A percentile compares a stretch with the other conserved stretches of the same genome.
Evolutionary conservation across 30 jellyfish, hydroid and myxozoan species (phyloP).

Genomic region (Calvadosia cruxmelitensis): DNA sequence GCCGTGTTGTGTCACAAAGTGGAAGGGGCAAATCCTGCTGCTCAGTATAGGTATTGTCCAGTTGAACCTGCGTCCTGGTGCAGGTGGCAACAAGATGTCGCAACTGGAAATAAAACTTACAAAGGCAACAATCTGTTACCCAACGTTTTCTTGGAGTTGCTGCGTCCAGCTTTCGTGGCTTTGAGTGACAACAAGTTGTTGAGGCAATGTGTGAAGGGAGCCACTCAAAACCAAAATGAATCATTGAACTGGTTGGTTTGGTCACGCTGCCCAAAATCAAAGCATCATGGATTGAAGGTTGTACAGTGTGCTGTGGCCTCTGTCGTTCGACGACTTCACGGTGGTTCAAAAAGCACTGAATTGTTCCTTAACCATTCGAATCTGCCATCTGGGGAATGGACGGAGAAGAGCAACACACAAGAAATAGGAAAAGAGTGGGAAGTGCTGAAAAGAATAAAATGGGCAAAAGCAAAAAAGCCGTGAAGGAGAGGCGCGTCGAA

Average conservation of each 20-base stretch:
- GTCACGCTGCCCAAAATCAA: conserved; percentile 11
- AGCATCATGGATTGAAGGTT: neutral
- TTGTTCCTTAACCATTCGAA: neutral
- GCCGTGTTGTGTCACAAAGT: too few relatives aligned
- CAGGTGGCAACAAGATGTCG: conserved; percentile 11
- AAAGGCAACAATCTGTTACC: conserved; percentile 4
- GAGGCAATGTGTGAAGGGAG: conserved; percentile 1
- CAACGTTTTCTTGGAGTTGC: conserved; percentile 2
- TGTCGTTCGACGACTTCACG: conserved; percentile 15
- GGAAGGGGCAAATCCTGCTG: too few relatives aligned
- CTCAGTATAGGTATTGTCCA: too few relatives aligned
- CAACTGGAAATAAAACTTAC: neutral
- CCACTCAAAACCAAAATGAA: conserved; percentile 24
- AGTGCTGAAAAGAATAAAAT: neutral
- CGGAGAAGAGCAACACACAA: neutral
- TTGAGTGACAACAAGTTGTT: neutral
- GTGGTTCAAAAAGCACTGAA: neutral
- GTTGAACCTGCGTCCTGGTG: conserved; percentile 2
- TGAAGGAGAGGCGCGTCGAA: neutral
- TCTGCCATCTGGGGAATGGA: conserved; percentile 1
- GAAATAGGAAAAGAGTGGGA: neutral
- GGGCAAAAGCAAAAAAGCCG: neutral
- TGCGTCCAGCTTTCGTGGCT: conserved; percentile 6
- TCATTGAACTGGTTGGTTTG: conserved; percentile 14
- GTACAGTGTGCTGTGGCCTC: conserved; percentile 1